Percentiles rank a stretch among this genome's conserved stretches.
Conservation (phyloP, 2,797 vertebrate genomes). For the Siniperca undulata region DNA sequence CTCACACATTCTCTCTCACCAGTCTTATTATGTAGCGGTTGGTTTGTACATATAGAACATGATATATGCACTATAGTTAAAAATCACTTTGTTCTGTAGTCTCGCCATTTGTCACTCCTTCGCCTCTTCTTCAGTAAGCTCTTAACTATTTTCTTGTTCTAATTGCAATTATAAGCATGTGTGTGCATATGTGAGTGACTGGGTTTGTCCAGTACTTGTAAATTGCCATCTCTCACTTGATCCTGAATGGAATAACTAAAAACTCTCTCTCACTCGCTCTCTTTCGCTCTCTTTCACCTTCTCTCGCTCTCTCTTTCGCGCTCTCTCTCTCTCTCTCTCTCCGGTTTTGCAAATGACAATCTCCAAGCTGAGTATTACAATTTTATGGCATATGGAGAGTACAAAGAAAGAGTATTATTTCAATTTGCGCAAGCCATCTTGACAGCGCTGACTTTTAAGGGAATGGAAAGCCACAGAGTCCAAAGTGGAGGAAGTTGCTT, state of each 20-base stretch:
- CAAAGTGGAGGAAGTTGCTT: not conserved
- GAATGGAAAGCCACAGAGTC: not conserved
- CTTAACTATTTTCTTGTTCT: slow-evolving; percentile 18
- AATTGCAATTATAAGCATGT: slow-evolving; percentile 48
- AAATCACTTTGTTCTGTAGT: slow-evolving; percentile 38
- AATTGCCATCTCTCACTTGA: slow-evolving; percentile 42
- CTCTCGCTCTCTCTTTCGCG: not conserved
- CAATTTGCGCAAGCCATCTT: too few relatives aligned
- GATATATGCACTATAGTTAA: slow-evolving; percentile 33
- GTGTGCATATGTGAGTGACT: slow-evolving; percentile 6
- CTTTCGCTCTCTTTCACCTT: not conserved
- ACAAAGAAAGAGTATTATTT: too few relatives aligned
- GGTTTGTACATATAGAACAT: slow-evolving; percentile 17
- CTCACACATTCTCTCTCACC: not conserved
- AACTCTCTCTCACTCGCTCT: not conserved
- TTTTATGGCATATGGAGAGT: too few relatives aligned
- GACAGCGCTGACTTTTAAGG: not conserved
- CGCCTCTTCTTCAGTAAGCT: slow-evolving; percentile 14
- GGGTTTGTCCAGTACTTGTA: slow-evolving; percentile 13
- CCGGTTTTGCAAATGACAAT: too few relatives aligned
- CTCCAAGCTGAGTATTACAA: too few relatives aligned
- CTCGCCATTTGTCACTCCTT: slow-evolving; percentile 29
- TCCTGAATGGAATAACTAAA: slow-evolving; percentile 59
- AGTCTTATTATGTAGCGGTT: slow-evolving; percentile 32
- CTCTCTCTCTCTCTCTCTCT: not conserved